phyloP scores from a whole-genome alignment of 2,888 invertebrate species.

The Lepidonotus clava region DNA sequence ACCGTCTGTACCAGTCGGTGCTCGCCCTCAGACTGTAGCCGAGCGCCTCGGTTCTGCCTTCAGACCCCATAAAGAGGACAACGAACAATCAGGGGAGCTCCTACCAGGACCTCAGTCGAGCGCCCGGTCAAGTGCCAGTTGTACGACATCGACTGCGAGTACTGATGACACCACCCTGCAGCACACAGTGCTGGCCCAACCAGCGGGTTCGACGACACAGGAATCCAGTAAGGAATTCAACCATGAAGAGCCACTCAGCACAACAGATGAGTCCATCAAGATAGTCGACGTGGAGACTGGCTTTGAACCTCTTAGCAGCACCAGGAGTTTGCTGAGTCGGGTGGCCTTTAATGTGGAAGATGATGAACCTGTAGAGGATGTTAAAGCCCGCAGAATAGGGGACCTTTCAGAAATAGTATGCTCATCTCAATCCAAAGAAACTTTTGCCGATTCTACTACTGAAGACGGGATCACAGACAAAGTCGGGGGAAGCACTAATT shows the following conservation, averaged over 20 bases:
- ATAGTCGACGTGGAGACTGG: background rate
- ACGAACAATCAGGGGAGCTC: background rate
- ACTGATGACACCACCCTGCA: slow-evolving; percentile 26
- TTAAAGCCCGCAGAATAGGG: background rate
- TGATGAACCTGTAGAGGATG: slow-evolving; percentile 52
- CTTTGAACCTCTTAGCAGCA: slow-evolving; percentile 29
- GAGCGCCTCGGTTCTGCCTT: background rate
- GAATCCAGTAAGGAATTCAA: background rate
- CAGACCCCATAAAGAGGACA: background rate
- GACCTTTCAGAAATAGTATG: background rate
- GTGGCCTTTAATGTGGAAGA: slow-evolving; percentile 30
- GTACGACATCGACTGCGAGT: background rate
- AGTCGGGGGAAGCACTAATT: too few species aligned
- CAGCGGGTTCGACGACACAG: background rate
- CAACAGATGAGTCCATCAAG: background rate
- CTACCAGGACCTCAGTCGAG: background rate
- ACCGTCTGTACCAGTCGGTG: background rate
- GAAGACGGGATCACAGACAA: too few species aligned
- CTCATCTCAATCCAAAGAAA: background rate
- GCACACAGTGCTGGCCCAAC: background rate
- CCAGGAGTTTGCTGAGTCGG: slow-evolving; percentile 23
- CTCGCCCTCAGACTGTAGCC: background rate
- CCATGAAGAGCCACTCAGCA: background rate
- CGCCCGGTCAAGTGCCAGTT: background rate
- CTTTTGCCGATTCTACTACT: background rate